Conservation (phyloP, 92 coral and sea anemone genomes). For the Montipora capitata region DNA sequence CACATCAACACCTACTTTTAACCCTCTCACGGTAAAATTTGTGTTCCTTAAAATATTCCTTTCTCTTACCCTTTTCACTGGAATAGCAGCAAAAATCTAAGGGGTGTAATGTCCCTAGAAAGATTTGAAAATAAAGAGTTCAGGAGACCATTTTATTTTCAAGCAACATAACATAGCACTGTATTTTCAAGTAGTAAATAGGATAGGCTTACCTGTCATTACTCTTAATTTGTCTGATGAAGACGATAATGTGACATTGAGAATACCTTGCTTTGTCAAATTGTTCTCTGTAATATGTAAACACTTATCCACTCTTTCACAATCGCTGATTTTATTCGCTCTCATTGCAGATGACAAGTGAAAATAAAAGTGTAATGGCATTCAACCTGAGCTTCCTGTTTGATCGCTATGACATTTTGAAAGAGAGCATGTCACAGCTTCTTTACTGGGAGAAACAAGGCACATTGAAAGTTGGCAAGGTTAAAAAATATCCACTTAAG, state of each 20-base stretch:
- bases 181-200: no score
- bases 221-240: no score
- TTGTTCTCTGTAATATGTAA: no score
- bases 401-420: constrained; percentile 74
- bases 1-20: constrained; percentile 88
- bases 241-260: no score
- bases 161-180: no score
- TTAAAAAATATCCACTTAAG: constrained; percentile 87
- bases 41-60: not conserved
- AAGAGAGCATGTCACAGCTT: constrained; percentile 90
- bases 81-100: no score
- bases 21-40: constrained; percentile 86
- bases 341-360: constrained; percentile 80
- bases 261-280: no score
- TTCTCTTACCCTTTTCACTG: no score
- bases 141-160: not conserved
- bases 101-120: not conserved
- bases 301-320: no score
- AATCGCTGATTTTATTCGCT: not conserved
- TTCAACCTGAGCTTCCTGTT: constrained; percentile 97
- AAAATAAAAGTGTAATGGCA: constrained; percentile 94
- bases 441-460: constrained; percentile 89
- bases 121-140: not conserved
- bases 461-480: constrained; percentile 84
- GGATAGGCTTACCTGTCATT: no score